A percentile compares a stretch with the other conserved stretches of the same genome.
These are phyloP conservation scores for Spondyliosoma cantharus DNA, from an alignment of 2,797 vertebrate species.

Conservation along the genomic window DNA sequence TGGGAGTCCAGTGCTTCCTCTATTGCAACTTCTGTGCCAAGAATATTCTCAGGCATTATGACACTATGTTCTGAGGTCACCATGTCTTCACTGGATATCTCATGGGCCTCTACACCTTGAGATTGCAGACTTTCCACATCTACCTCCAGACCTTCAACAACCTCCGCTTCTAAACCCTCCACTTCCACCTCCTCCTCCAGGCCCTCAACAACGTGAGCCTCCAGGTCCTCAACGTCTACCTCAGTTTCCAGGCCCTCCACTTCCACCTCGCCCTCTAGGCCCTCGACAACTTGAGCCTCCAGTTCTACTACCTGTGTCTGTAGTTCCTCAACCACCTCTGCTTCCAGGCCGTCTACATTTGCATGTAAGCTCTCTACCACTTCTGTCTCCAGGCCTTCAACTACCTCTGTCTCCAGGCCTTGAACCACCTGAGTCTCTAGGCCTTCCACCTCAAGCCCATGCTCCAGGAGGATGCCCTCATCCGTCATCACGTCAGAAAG, in stretches of 20 bases:
- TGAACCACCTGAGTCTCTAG: constrained; percentile 80
- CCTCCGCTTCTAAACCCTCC: constrained; percentile 78
- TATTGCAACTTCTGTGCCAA: constrained; percentile 94
- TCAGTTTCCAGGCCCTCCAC: constrained; percentile 80
- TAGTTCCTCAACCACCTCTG: constrained; percentile 78
- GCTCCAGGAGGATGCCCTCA: constrained; percentile 94
- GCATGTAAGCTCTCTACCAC: constrained; percentile 80
- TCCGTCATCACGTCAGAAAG: constrained; percentile 97
- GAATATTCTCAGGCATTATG: constrained; percentile 93
- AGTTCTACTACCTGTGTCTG: constrained; percentile 81
- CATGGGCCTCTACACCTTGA: constrained; percentile 91
- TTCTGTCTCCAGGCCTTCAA: constrained; percentile 78
- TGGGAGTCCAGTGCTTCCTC: constrained; percentile 91
- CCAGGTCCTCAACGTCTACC: constrained; percentile 78
- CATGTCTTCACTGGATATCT: constrained; percentile 92
- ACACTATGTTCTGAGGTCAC: constrained; percentile 91
- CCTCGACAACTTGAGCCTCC: constrained; percentile 79
- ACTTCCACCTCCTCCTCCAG: constrained; percentile 84
- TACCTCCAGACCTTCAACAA: constrained; percentile 79
- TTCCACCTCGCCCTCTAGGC: constrained; percentile 79
- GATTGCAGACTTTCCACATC: constrained; percentile 80
- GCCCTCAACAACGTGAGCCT: constrained; percentile 80
- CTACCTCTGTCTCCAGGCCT: constrained; percentile 77
- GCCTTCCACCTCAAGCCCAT: constrained; percentile 93
- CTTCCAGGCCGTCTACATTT: constrained; percentile 79